These are phyloP conservation scores for Lasioglossum baleicum DNA, from an alignment of 1,140 invertebrate genomes.

Conservation along the genomic window DNA sequence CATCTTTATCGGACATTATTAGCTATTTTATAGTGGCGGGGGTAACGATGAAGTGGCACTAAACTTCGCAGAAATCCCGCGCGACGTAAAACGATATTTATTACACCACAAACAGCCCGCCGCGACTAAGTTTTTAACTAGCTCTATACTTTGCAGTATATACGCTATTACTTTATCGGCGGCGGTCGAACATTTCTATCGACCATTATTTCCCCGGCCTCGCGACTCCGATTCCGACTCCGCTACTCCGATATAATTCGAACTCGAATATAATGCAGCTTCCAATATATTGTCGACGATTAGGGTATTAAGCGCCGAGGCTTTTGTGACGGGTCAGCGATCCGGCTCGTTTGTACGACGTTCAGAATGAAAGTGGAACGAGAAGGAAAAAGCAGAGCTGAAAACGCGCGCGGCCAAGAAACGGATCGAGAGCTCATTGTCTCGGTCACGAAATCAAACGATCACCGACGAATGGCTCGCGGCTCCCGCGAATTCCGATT, in stretches of 20 bases:
- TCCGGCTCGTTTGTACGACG: neutral
- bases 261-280: constrained; percentile 48
- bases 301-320: constrained; percentile 45
- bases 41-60: constrained; percentile 25
- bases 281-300: constrained; percentile 57
- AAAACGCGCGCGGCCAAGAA: neutral
- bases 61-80: constrained; percentile 24
- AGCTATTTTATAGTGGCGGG: neutral
- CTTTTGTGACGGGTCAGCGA: constrained; percentile 1
- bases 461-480: too few species aligned
- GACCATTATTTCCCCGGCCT: constrained; percentile 57
- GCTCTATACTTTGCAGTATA: constrained; percentile 43
- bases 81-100: constrained; percentile 36
- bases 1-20: constrained; percentile 4
- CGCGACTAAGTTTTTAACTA: constrained; percentile 54
- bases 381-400: too few species aligned
- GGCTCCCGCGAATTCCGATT: too few species aligned
- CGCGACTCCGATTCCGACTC: neutral
- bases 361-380: neutral
- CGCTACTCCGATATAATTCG: constrained; percentile 45
- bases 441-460: neutral
- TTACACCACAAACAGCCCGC: constrained; percentile 51
- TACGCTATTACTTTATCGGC: constrained; percentile 54
- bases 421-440: neutral
- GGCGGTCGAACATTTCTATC: constrained; percentile 58